These are phyloP conservation scores for Phthorimaea operculella DNA, from an alignment of 1,140 invertebrate species.

Conservation along the genomic window DNA sequence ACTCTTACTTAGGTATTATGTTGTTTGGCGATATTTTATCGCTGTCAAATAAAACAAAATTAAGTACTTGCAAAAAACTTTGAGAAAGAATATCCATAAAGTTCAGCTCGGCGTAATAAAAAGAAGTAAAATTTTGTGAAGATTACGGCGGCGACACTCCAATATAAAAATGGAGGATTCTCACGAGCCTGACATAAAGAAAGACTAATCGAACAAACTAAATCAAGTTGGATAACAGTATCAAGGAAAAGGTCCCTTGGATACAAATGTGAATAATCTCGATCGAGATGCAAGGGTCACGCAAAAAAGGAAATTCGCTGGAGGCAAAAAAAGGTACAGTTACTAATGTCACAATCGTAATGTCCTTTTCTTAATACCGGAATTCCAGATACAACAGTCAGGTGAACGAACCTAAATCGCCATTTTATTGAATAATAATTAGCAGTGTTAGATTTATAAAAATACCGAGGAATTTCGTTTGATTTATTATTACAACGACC, in stretches of 20 bases:
- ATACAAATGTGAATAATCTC: slow-evolving; percentile 1
- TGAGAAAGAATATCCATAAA: too few relatives aligned
- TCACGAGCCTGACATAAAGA: too few relatives aligned
- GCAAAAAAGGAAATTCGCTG: background rate
- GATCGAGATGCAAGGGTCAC: background rate
- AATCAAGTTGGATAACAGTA: background rate
- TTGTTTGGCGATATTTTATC: too few relatives aligned
- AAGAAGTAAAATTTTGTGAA: too few relatives aligned
- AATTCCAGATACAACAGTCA: background rate
- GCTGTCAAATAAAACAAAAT: too few relatives aligned
- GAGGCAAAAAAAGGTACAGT: background rate
- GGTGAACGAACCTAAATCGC: background rate
- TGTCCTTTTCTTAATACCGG: background rate
- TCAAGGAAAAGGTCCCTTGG: background rate
- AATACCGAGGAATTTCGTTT: background rate
- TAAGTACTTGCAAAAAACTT: too few relatives aligned
- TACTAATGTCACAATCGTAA: background rate
- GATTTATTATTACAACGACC: background rate
- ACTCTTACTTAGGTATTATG: too few relatives aligned
- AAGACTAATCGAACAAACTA: background rate
- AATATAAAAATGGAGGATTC: too few relatives aligned
- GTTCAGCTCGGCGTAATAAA: too few relatives aligned
- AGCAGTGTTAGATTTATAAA: background rate
- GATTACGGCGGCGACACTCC: too few relatives aligned
- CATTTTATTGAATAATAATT: background rate